Percentiles rank a stretch among this genome's conserved stretches.
phyloP scores from a whole-genome alignment of 92 coral and sea anemone species.

The Umimayanthus kanabou region DNA sequence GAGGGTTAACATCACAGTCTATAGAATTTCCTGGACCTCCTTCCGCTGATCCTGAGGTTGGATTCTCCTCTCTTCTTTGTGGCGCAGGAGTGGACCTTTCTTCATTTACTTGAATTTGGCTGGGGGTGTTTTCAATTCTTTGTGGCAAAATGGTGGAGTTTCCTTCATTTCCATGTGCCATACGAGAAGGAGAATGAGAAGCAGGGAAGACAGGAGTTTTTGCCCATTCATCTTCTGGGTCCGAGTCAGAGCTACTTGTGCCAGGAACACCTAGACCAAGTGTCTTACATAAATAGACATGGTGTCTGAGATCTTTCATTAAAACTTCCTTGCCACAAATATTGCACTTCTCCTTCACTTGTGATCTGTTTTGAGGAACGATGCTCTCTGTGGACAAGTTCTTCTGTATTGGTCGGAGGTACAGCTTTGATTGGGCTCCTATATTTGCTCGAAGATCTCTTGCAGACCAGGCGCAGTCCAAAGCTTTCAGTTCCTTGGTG shows the following conservation, averaged over 20 bases:
- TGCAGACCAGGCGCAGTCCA: conserved; percentile 51
- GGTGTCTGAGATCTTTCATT: conserved; percentile 50
- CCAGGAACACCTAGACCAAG: background rate
- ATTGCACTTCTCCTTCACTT: conserved; percentile 52
- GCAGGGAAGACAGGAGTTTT: conserved; percentile 8
- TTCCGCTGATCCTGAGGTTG: too few species aligned
- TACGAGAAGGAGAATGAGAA: too few species aligned
- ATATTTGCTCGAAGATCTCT: conserved; percentile 50
- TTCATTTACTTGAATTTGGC: too few species aligned
- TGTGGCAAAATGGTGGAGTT: too few species aligned
- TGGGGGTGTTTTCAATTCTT: too few species aligned
- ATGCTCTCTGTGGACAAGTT: conserved; percentile 47
- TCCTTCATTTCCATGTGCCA: too few species aligned
- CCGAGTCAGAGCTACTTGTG: conserved; percentile 12
- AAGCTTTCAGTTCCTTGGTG: conserved; percentile 25
- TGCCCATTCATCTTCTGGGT: conserved; percentile 29
- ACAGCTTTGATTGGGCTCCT: conserved; percentile 51
- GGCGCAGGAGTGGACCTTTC: too few species aligned
- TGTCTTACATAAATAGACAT: conserved; percentile 37
- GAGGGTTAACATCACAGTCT: too few species aligned
- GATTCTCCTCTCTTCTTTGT: too few species aligned
- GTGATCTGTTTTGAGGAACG: conserved; percentile 42
- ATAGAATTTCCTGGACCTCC: too few species aligned
- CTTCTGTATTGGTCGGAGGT: conserved; percentile 57
- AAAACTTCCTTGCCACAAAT: conserved; percentile 44